Base-by-base conservation (phyloP, 2,113 vertebrate species). In the Cepphus grylle region DNA sequence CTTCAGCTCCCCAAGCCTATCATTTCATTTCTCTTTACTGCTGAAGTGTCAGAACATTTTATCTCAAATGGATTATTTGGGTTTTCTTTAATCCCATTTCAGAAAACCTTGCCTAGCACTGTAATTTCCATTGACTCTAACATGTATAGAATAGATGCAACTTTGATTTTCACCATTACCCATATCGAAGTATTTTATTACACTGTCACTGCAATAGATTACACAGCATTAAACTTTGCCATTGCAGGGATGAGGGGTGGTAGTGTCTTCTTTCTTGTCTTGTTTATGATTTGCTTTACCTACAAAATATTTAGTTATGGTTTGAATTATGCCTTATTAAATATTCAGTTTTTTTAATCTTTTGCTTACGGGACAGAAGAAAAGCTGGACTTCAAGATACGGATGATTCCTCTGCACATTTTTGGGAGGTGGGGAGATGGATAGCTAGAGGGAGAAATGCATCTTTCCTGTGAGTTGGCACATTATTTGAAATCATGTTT, bases 401-500 rank as follows among this genome's bases (percentile, higher is more conserved):
- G 80, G 81, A 90, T 81, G 79, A 61, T 72, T 82, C 63, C 85
- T 88, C 94, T 92, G 53, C 58, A 81, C 52, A 67, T 79, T 97
- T 97, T 96, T 47, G 93, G 83, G 73, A 96, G 34, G 55, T 69
- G 43, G 73, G 71, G 53, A 69, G 29, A 74, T 79, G 58, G 23
- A 66, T 91, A 58, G 88, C 93, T 80, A 74, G 82, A 93, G 87
- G 74, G 81, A 65, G 53, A 94, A 94, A 91, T 58, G 79, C 61
- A 84, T 96, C 90, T 70, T 91, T 92, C 77, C 95, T 90, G 80
- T 58, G 94, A 97, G 96, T 38, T 91, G 94, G 93, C 96, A 83
- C 82, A 69, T 97, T 96, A 98, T 98, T 97, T 96, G 96, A 97
- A 98, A 98, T 98, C 94, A 87, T 97, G 97, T 98, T 98, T 98